These are phyloP conservation scores for Orientallactaga sibirica DNA, from an alignment of 2,797 vertebrate species.

Conservation along the genomic window DNA sequence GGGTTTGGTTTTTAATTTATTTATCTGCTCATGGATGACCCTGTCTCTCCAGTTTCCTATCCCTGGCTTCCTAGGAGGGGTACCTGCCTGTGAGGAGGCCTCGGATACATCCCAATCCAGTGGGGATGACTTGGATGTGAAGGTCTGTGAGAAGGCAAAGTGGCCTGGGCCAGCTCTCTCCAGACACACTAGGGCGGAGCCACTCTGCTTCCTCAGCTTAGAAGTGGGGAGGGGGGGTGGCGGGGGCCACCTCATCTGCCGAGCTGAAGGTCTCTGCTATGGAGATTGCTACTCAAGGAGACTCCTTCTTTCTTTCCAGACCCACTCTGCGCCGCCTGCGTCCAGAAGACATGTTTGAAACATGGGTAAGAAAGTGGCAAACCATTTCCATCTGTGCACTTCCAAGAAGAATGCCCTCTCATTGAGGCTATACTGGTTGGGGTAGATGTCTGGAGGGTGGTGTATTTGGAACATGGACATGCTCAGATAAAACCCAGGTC, in stretches of 20 bases:
- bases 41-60: background rate
- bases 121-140: conserved; percentile 7
- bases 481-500: background rate
- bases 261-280: background rate
- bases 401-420: background rate
- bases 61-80: background rate
- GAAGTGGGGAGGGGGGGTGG: background rate
- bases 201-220: background rate
- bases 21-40: background rate
- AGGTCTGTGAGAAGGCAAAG: background rate
- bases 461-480: background rate
- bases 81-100: background rate
- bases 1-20: background rate
- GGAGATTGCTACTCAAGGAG: conserved; percentile 1
- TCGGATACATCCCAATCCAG: background rate
- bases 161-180: background rate
- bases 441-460: background rate
- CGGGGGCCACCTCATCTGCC: background rate
- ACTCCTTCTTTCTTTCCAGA: conserved; percentile 85
- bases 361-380: conserved; percentile 92
- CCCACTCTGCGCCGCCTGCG: conserved; percentile 96
- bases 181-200: background rate
- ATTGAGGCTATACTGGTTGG: background rate
- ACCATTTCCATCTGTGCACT: background rate
- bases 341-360: conserved; percentile 98